Percentiles rank a stretch among this genome's conserved stretches.
These are phyloP conservation scores for Chymomyza fuscimana DNA, from an alignment of 2,888 invertebrate species.

Conservation along the genomic window DNA sequence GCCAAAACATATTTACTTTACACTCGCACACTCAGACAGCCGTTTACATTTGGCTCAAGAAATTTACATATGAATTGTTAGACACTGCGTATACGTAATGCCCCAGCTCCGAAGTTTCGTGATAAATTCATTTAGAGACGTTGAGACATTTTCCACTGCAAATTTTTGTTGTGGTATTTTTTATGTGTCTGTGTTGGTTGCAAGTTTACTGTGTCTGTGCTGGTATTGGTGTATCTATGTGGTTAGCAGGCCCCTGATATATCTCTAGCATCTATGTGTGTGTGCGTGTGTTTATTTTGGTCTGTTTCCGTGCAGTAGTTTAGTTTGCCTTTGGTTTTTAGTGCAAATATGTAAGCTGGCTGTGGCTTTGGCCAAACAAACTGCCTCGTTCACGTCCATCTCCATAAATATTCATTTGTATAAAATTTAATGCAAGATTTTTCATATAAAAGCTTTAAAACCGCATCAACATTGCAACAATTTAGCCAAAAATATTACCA, in stretches of 20 bases:
- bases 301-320: not conserved
- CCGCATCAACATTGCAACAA: not conserved
- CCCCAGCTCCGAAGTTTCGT: constrained; percentile 40
- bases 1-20: constrained; percentile 30
- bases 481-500: not conserved
- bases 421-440: not conserved
- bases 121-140: constrained; percentile 65
- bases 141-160: constrained; percentile 44
- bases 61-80: constrained; percentile 54
- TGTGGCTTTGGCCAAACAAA: not conserved
- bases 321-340: not conserved
- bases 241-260: not conserved
- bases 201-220: constrained; percentile 6
- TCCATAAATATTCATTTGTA: not conserved
- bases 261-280: not conserved
- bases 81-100: constrained; percentile 14
- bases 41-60: constrained; percentile 18
- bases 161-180: constrained; percentile 9
- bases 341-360: not conserved
- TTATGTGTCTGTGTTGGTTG: constrained; percentile 7
- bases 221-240: not conserved
- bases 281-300: constrained; percentile 2
- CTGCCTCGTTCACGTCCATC: not conserved
- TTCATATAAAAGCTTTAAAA: not conserved
- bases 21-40: not conserved